Evolutionary conservation across 2,797 vertebrate species (phyloP), one percentile per base, ranked within the genome.

Genomic region (Sebastes steindachneri): DNA sequence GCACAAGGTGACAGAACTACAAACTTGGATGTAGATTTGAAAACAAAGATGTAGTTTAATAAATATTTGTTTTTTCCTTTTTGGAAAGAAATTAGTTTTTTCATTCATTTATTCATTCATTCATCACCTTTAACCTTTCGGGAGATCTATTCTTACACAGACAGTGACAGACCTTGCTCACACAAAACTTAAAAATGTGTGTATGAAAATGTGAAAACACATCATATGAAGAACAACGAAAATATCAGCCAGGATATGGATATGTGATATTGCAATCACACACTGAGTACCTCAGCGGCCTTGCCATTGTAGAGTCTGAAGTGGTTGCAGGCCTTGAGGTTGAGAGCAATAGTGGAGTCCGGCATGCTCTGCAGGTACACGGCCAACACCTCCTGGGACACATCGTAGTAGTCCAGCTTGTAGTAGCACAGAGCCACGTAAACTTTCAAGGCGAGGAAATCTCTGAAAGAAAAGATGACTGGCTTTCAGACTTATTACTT

Each of bases 401-500:
- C 97, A 65, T 99, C 99, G 33, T 99, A 99, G 92, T 99, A 99
- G 92, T 99, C 98, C 94, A 99, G 88, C 79, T 99, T 99, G 91
- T 99, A 99, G 95, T 99, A 99, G 89, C 99, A 99, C 48, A 99
- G 93, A 75, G 99, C 98, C 84, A 99, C 98, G 6, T 99, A 99
- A 0, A 99, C 99, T 78, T 99, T 99, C 90, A 99, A 95, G 63
- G 99, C 98, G 86, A 99, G 95, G 88, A 97, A 99, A 19, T 99
- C 98, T 92, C 99, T 99, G 88, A 51, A 75, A 65, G 26, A 73
- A 15, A 54, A 63, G 4, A 86, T 29, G 65, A 33, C 8, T 19
- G 9, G 19, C 3, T 55, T 33, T 48, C 9, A 51, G 35, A 8
- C 2, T 9, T 9, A 35, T 51, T 65, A 64, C 31, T 35, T 37